phyloP scores from a whole-genome alignment of 2,113 vertebrate species.

The Tupaia tana region DNA sequence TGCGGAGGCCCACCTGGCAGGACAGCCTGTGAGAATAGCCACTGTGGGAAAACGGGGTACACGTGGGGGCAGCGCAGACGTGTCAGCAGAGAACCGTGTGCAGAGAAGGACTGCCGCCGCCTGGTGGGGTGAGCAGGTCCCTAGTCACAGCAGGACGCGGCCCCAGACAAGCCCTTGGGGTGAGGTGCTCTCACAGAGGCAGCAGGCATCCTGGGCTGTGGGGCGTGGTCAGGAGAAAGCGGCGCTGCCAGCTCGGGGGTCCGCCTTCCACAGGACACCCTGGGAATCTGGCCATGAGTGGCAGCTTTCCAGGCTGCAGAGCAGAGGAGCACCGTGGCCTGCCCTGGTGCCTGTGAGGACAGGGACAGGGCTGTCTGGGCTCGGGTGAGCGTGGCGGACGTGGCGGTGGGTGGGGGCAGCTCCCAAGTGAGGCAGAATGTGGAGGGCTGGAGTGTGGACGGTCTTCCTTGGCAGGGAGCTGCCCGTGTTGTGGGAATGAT shows the following conservation, averaged over 20 bases:
- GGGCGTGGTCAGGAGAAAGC: background rate
- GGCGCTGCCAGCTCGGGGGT: rapidly evolving
- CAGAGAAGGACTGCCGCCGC: rapidly evolving
- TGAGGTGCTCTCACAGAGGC: no score
- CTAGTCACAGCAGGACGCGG: no score
- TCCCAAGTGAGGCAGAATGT: no score
- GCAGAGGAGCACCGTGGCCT: no score
- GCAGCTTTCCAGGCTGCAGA: background rate
- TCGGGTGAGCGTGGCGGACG: no score
- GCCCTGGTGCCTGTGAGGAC: no score
- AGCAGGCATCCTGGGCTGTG: no score
- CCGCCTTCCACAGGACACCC: rapidly evolving
- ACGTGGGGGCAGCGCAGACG: background rate
- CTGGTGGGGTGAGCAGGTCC: no score
- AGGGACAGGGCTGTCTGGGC: no score
- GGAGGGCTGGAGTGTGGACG: no score
- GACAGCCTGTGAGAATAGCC: background rate
- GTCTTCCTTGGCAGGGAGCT: background rate
- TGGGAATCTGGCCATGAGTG: background rate
- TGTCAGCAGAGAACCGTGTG: rapidly evolving
- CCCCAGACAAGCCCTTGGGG: rapidly evolving
- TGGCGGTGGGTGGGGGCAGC: no score
- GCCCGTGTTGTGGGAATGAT: rapidly evolving
- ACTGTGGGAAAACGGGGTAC: rapidly evolving
- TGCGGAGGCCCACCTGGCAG: no score